phyloP scores from a whole-genome alignment of 2,797 vertebrate species.

The Sebastes taczanowskii region DNA sequence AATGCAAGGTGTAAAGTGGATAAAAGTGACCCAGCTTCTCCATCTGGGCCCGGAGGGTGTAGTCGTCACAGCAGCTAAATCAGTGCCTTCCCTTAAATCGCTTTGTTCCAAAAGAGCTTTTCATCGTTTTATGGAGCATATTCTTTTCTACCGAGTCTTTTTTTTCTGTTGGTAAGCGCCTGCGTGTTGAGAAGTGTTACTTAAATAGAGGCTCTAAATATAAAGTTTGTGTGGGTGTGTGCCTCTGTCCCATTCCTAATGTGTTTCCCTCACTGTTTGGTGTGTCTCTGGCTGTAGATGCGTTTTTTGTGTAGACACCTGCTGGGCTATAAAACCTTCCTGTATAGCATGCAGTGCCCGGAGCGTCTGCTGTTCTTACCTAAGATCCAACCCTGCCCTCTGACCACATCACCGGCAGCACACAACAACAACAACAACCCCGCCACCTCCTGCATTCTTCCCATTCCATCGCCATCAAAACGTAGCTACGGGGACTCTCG shows the following conservation, averaged over 20 bases:
- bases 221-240: constrained; percentile 62
- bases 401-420: constrained; percentile 47
- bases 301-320: constrained; percentile 36
- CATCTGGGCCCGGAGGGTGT: not conserved
- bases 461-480: constrained; percentile 55
- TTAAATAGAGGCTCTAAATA: constrained; percentile 69
- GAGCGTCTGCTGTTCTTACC: constrained; percentile 60
- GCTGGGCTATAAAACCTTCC: constrained; percentile 48
- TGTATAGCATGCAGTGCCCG: constrained; percentile 41
- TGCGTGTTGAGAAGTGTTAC: constrained; percentile 47
- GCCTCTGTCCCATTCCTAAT: constrained; percentile 37
- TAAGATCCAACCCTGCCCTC: constrained; percentile 57
- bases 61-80: constrained; percentile 15
- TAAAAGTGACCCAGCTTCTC: not conserved
- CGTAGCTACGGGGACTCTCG: constrained; percentile 58
- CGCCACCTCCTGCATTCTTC: constrained; percentile 24
- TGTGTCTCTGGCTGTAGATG: constrained; percentile 38
- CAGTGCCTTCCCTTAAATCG: not conserved
- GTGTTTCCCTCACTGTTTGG: constrained; percentile 36
- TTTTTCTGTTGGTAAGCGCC: constrained; percentile 40
- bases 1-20: not conserved
- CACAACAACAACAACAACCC: constrained; percentile 17
- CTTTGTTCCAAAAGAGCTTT: constrained; percentile 21
- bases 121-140: constrained; percentile 43
- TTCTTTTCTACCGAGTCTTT: constrained; percentile 1